A percentile compares a stretch with the other conserved stretches of the same genome.
Evolutionary conservation across 1,140 invertebrate genomes (phyloP).

Genomic region (Thaumatotibia leucotreta): DNA sequence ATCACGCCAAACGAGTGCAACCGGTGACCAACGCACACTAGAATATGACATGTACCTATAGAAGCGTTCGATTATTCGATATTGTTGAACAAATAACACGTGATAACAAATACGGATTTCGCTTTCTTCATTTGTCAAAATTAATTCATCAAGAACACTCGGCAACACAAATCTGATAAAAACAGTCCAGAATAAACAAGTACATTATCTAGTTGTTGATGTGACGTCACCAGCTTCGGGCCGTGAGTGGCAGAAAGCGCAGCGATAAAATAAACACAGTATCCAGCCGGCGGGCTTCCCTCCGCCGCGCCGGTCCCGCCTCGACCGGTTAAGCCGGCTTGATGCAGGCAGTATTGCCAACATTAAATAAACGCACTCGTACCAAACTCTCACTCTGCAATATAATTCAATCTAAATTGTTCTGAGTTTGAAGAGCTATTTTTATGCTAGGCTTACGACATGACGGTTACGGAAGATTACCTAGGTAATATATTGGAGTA

Average conservation of each 20-base stretch:
- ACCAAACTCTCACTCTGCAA: no score
- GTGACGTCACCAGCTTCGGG: neutral
- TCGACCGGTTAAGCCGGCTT: neutral
- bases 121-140: neutral
- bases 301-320: neutral
- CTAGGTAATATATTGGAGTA: no score
- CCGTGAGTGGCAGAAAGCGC: neutral
- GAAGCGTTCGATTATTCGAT: neutral
- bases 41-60: neutral
- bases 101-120: neutral
- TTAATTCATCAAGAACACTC: neutral
- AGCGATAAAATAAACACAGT: neutral
- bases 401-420: no score
- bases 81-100: neutral
- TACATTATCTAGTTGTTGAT: neutral
- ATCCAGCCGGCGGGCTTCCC: neutral
- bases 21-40: slow-evolving; percentile 7
- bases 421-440: no score
- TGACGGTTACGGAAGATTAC: no score
- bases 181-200: slow-evolving; percentile 2
- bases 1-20: slow-evolving; percentile 39
- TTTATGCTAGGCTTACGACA: no score
- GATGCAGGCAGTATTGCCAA: neutral
- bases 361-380: neutral
- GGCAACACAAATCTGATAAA: neutral